Evolutionary conservation across 2,797 vertebrate genomes (phyloP), one percentile per base, ranked within the genome.

Genomic region (Etheostoma nigrum): DNA sequence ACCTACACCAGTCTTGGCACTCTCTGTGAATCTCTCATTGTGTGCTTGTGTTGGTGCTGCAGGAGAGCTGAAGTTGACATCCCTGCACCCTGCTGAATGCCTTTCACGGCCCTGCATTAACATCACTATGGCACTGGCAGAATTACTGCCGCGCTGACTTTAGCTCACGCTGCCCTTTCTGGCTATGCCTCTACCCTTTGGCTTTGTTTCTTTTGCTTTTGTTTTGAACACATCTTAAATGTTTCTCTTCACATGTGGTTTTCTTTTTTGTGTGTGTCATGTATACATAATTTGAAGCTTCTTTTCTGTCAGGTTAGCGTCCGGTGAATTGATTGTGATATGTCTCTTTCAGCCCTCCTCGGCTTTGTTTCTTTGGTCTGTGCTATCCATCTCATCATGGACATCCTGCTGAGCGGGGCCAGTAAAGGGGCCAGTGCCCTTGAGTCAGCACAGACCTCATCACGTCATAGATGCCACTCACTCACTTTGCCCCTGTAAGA

Each of bases 71-170:
- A 88, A 72, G 85, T 84, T 75, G 88, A 91, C 88, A 68, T 90
- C 87, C 81, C 83, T 86, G 91, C 90, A 85, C 91, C 91, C 90
- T 45, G 86, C 87, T 90, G 91, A 89, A 93, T 81, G 90, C 86
- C 82, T 93, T 95, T 95, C 92, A 92, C 65, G 74, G 88, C 84
- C 81, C 84, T 73, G 61, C 94, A 95, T 95, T 95, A 93, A 87
- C 94, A 95, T 95, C 90, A 94, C 95, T 95, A 95, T 92, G 92
- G 92, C 87, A 33, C 77, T 94, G 93, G 94, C 93, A 95, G 93
- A 95, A 87, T 94, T 94, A 95, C 91, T 91, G 92, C 91, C 58
- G 82, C 58, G 79, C 90, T 90, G 91, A 92, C 93, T 91, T 86
- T 87, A 88, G 86, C 86, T 87, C 88, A 68, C 78, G 78, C 82